Evolutionary conservation across 2,888 invertebrate genomes (phyloP).

Genomic region (Phrixothrix hirtus): DNA sequence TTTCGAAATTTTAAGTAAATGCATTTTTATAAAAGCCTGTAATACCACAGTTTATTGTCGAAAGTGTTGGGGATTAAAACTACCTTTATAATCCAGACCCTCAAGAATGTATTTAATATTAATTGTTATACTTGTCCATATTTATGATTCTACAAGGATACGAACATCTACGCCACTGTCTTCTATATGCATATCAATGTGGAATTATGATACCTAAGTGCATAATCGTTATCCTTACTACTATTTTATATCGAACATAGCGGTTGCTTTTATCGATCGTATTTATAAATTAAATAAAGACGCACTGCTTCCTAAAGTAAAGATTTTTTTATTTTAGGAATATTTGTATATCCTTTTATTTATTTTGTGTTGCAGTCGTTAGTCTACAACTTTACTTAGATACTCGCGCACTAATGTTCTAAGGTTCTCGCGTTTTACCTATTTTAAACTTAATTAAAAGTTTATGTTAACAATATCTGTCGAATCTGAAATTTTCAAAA

Average conservation of each 20-base stretch:
- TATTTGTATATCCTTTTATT: constrained; percentile 52
- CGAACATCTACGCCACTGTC: constrained; percentile 50
- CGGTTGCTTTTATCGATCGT: constrained; percentile 51
- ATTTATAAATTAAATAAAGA: constrained; percentile 51
- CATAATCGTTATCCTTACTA: constrained; percentile 51
- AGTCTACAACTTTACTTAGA: constrained; percentile 33
- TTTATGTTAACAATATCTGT: too few species aligned
- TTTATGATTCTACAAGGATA: constrained; percentile 31
- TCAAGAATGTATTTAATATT: constrained; percentile 36
- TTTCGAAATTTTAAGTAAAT: constrained; percentile 34
- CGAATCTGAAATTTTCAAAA: too few species aligned
- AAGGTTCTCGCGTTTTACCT: too few species aligned
- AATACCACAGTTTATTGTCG: constrained; percentile 19
- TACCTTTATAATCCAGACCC: constrained; percentile 15
- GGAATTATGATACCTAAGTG: constrained; percentile 51
- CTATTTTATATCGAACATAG: constrained; percentile 51
- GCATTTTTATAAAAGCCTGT: constrained; percentile 5
- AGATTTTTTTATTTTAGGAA: constrained; percentile 49
- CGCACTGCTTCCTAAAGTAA: constrained; percentile 48
- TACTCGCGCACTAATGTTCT: constrained; percentile 13
- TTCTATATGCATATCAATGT: constrained; percentile 49
- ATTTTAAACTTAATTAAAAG: too few species aligned
- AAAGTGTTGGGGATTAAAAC: constrained; percentile 24
- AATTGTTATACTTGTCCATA: constrained; percentile 39
- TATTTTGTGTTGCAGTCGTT: constrained; percentile 49